Conservation (phyloP, 2,797 vertebrate genomes). For the Darevskia mixta region DNA sequence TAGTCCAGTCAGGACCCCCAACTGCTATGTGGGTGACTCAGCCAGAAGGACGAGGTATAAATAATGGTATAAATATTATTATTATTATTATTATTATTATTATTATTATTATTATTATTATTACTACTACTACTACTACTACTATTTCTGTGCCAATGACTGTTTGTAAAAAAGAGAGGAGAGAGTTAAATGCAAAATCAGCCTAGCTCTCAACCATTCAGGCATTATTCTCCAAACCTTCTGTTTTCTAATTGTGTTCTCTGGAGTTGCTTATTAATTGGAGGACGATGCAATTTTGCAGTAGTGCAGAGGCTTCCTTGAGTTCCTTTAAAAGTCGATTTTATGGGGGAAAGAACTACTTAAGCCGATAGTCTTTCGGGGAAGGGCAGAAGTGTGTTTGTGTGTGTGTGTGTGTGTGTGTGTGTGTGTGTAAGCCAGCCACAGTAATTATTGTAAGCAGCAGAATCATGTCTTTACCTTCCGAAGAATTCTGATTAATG, state of each 20-base stretch:
- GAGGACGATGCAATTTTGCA: conserved; percentile 55
- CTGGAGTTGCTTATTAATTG: conserved; percentile 63
- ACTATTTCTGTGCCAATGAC: too few species aligned
- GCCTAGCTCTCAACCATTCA: conserved; percentile 19
- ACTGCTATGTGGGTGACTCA: conserved; percentile 24
- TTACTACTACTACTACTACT: too few species aligned
- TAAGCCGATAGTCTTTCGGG: neutral
- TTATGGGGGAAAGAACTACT: conserved; percentile 47
- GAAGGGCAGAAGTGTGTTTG: neutral
- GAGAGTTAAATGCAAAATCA: conserved; percentile 50
- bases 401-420: too few species aligned
- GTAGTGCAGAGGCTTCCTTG: conserved; percentile 38
- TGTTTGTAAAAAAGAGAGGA: too few species aligned
- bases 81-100: too few species aligned
- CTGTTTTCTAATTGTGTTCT: conserved; percentile 61
- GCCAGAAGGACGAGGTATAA: too few species aligned
- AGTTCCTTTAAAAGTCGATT: conserved; percentile 53
- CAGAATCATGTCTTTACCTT: neutral
- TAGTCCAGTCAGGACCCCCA: conserved; percentile 12
- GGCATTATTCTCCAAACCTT: conserved; percentile 48
- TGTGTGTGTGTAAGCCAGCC: neutral
- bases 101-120: too few species aligned
- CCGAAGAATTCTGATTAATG: conserved; percentile 16
- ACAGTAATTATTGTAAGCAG: conserved; percentile 25
- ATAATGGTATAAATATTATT: too few species aligned